phyloP scores from a whole-genome alignment of 2,113 vertebrate genomes.

The Mirza zaza region DNA sequence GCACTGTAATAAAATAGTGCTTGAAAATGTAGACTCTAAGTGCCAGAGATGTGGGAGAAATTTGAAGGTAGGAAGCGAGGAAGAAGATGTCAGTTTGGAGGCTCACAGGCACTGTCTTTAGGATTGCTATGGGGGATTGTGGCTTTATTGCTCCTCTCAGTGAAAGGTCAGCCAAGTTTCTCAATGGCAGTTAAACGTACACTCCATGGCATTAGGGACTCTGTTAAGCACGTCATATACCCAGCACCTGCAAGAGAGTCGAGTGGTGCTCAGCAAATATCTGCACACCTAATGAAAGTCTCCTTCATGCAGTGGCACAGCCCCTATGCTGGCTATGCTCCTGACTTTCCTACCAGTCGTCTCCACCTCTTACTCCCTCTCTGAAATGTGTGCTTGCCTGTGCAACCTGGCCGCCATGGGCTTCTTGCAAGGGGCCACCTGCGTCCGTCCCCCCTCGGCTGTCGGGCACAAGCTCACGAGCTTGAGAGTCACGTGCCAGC shows the following conservation, averaged over 20 bases:
- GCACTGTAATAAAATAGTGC: neutral
- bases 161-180: neutral
- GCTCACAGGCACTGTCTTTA: neutral
- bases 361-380: neutral
- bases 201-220: neutral
- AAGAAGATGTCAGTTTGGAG: neutral
- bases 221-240: neutral
- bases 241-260: neutral
- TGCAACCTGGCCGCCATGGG: neutral
- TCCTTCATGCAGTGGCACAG: neutral
- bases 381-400: neutral
- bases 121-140: rapidly evolving
- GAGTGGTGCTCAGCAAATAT: neutral
- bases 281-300: neutral
- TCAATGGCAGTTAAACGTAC: neutral
- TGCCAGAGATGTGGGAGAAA: neutral
- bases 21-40: neutral
- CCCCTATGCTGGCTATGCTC: neutral
- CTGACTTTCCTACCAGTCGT: neutral
- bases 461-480: neutral
- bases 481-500: neutral
- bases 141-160: neutral
- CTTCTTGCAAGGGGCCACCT: neutral
- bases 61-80: neutral
- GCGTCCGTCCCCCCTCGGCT: neutral